These are phyloP conservation scores for Amblyjoppa proteus DNA, from an alignment of 2,888 invertebrate genomes.

Conservation along the genomic window DNA sequence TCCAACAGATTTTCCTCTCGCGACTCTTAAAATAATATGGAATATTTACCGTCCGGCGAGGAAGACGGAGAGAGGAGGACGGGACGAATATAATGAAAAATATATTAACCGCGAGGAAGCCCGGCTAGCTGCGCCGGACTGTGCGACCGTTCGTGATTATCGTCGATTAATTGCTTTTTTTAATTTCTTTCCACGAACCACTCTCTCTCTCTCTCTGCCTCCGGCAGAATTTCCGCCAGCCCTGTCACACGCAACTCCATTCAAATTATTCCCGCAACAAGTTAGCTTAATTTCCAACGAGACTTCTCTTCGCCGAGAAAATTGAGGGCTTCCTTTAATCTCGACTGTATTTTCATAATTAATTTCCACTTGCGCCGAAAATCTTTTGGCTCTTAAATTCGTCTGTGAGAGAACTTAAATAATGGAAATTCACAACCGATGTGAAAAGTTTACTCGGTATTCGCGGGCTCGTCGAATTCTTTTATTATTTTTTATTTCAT, in stretches of 20 bases:
- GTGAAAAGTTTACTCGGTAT: too few relatives aligned
- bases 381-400: background rate
- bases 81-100: conserved; percentile 14
- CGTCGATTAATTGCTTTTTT: conserved; percentile 9
- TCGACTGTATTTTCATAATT: background rate
- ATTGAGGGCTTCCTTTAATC: background rate
- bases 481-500: too few relatives aligned
- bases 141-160: conserved; percentile 13
- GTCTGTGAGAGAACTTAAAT: background rate
- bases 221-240: background rate
- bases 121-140: background rate
- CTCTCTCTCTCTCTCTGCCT: background rate
- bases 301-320: background rate
- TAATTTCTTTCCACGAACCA: background rate
- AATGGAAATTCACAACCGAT: background rate
- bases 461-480: too few relatives aligned
- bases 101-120: background rate
- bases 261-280: background rate
- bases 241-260: background rate
- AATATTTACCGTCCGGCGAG: conserved; percentile 35
- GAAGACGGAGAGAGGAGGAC: background rate
- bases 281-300: conserved; percentile 1
- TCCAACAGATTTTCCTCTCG: conserved; percentile 37
- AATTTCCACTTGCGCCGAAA: background rate
- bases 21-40: conserved; percentile 48